phyloP scores from a whole-genome alignment of 2,888 invertebrate genomes.

The Archips xylosteana region DNA sequence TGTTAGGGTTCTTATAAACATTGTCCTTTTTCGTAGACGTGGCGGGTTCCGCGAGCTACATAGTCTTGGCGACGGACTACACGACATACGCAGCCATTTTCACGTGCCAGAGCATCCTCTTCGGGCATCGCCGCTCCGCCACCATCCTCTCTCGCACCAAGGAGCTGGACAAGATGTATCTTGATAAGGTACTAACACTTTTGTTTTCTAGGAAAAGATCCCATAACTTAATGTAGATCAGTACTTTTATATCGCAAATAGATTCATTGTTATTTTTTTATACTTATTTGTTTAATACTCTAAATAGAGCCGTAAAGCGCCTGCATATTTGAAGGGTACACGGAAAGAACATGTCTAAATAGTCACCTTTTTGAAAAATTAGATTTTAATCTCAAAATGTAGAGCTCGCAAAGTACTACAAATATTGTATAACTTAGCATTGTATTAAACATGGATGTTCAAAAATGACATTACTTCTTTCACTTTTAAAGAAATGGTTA shows the following conservation, averaged over 20 bases:
- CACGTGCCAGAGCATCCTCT: conserved; percentile 91
- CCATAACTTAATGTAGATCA: background rate
- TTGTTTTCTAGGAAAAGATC: background rate
- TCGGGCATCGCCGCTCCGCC: conserved; percentile 91
- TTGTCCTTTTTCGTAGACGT: conserved; percentile 80
- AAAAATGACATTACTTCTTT: too few relatives aligned
- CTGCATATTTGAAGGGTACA: too few relatives aligned
- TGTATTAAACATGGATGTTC: too few relatives aligned
- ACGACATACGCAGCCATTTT: conserved; percentile 90
- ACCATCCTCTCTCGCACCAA: conserved; percentile 92
- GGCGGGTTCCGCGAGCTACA: conserved; percentile 90
- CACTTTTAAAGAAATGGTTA: too few relatives aligned
- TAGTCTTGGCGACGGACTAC: conserved; percentile 91
- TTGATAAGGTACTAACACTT: conserved; percentile 86
- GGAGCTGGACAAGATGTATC: conserved; percentile 88
- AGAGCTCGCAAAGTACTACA: too few relatives aligned
- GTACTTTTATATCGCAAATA: background rate
- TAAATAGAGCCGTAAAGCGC: too few relatives aligned
- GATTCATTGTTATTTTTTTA: too few relatives aligned
- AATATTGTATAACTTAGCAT: too few relatives aligned
- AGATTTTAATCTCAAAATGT: too few relatives aligned
- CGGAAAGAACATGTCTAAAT: too few relatives aligned
- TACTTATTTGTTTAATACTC: too few relatives aligned
- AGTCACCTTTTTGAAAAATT: too few relatives aligned
- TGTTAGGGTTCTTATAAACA: background rate